These are phyloP conservation scores for Eulemur macaco DNA, from an alignment of 2,113 vertebrate genomes.

Conservation along the genomic window DNA sequence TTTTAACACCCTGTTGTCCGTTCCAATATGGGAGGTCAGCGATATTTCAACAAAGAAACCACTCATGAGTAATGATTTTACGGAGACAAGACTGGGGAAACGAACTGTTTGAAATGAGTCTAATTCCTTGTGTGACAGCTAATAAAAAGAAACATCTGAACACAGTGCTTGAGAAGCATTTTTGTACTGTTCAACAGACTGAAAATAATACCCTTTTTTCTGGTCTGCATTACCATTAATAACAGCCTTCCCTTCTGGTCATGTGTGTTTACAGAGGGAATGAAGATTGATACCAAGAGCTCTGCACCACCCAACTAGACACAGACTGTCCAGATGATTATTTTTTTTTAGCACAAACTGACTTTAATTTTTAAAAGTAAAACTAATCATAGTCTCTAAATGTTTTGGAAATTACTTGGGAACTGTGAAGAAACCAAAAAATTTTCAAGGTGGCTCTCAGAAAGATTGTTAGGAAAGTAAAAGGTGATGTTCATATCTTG, in stretches of 20 bases:
- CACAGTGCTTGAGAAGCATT: slow-evolving; percentile 37
- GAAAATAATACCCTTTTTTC: not conserved
- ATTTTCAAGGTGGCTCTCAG: not conserved
- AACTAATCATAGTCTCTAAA: not conserved
- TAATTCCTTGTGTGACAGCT: slow-evolving; percentile 72
- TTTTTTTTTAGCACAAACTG: not conserved
- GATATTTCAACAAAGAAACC: slow-evolving; percentile 73
- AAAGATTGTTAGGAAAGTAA: slow-evolving; percentile 15
- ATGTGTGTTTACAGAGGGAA: not conserved
- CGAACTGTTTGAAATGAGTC: slow-evolving; percentile 68
- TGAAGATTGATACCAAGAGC: not conserved
- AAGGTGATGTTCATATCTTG: not conserved
- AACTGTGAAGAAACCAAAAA: not conserved
- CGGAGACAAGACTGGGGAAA: slow-evolving; percentile 53
- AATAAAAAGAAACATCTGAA: slow-evolving; percentile 68
- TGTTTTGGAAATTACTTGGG: not conserved
- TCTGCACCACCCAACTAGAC: not conserved
- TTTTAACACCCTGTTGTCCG: slow-evolving; percentile 76
- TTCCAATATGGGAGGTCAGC: slow-evolving; percentile 69
- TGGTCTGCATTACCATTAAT: not conserved
- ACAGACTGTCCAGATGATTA: not conserved
- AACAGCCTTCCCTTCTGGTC: slow-evolving; percentile 19
- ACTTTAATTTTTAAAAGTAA: slow-evolving; percentile 34
- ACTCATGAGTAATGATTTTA: slow-evolving; percentile 77
- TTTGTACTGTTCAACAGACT: slow-evolving; percentile 58